Conservation (phyloP, 2,888 invertebrate species). For the Pollenia amentaria region DNA sequence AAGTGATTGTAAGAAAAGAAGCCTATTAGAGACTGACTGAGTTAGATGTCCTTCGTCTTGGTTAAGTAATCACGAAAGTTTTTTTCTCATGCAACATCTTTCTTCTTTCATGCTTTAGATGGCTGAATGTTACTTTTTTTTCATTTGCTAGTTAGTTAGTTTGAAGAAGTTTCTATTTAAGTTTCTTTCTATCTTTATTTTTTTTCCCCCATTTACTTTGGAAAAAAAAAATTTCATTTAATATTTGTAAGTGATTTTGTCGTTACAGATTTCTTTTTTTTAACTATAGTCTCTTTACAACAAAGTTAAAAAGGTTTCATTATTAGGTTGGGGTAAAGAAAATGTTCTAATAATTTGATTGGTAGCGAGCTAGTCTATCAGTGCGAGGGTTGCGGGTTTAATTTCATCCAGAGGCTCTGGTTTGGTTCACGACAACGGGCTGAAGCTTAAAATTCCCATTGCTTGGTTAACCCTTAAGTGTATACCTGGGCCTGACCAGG, state of each 20-base stretch:
- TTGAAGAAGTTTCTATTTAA: conserved; percentile 30
- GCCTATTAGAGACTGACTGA: conserved; percentile 34
- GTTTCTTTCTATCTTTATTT: not conserved
- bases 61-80: conserved; percentile 62
- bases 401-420: too few relatives aligned
- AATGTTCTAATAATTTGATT: too few relatives aligned
- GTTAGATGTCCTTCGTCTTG: conserved; percentile 11
- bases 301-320: not conserved
- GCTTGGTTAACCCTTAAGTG: too few relatives aligned
- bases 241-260: conserved; percentile 53
- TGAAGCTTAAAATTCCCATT: too few relatives aligned
- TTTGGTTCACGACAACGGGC: too few relatives aligned
- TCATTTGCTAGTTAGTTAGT: conserved; percentile 2
- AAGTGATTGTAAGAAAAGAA: conserved; percentile 16
- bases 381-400: too few relatives aligned
- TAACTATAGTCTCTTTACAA: not conserved
- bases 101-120: not conserved
- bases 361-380: too few relatives aligned
- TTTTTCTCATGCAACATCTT: conserved; percentile 35
- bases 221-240: conserved; percentile 36
- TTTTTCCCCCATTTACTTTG: not conserved
- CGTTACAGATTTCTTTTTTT: conserved; percentile 26
- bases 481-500: too few relatives aligned
- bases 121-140: conserved; percentile 17
- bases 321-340: not conserved